These are phyloP conservation scores for Morpho helenor DNA, from an alignment of 2,888 invertebrate genomes.

Conservation along the genomic window DNA sequence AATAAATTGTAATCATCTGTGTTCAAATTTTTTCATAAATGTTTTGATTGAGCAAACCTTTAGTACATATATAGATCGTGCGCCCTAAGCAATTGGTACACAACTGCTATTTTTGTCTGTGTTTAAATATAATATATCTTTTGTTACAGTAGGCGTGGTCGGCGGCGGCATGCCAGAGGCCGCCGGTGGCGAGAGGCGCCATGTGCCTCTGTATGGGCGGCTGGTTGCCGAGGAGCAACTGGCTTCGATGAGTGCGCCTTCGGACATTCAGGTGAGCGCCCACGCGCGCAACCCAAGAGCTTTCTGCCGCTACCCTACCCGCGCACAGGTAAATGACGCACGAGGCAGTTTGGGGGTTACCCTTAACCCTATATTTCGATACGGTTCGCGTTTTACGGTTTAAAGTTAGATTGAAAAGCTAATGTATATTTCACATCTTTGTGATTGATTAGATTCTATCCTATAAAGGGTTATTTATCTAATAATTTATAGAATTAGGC, in stretches of 20 bases:
- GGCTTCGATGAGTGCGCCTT: slow-evolving; percentile 80
- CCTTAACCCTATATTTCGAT: slow-evolving; percentile 8
- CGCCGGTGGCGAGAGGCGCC: slow-evolving; percentile 79
- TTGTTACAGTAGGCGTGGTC: slow-evolving; percentile 70
- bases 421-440: no score
- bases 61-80: no score
- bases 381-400: slow-evolving; percentile 5
- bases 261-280: slow-evolving; percentile 82
- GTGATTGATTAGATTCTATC: no score
- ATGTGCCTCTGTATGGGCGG: slow-evolving; percentile 92
- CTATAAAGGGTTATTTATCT: no score
- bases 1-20: no score
- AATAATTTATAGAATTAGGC: no score
- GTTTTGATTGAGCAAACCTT: no score
- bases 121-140: neutral
- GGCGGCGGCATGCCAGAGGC: slow-evolving; percentile 70
- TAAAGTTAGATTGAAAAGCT: no score
- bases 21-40: no score
- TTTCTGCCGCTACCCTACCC: slow-evolving; percentile 73
- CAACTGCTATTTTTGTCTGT: no score
- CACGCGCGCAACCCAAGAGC: slow-evolving; percentile 74
- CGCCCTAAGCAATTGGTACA: no score
- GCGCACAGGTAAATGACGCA: slow-evolving; percentile 74
- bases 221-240: slow-evolving; percentile 94
- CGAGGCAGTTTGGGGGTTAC: slow-evolving; percentile 63